Percentiles rank a stretch among this genome's conserved stretches.
Evolutionary conservation across 2,113 vertebrate species (phyloP).

Genomic region (Microtus montanus): DNA sequence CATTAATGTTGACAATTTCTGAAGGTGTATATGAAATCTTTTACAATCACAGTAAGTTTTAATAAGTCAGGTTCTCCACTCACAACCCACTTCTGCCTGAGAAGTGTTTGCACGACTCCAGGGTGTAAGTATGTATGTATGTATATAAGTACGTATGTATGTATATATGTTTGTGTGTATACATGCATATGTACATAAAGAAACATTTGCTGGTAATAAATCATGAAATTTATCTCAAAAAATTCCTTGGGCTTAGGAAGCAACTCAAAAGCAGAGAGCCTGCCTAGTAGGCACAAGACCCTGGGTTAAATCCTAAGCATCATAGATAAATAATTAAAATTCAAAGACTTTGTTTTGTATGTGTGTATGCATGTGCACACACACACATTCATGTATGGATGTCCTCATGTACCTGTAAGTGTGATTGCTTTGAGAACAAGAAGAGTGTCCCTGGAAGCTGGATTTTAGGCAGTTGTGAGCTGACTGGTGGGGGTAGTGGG

Average conservation of each 20-base stretch:
- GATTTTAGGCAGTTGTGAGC: background rate
- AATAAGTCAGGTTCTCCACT: background rate
- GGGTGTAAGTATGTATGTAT: background rate
- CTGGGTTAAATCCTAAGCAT: background rate
- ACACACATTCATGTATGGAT: background rate
- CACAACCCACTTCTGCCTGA: background rate
- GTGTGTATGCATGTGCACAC: background rate
- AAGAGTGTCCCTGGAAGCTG: background rate
- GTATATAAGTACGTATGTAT: too few relatives aligned
- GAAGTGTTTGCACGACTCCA: background rate
- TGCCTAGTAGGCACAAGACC: background rate
- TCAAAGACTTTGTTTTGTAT: background rate
- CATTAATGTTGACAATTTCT: background rate
- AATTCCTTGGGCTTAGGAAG: background rate
- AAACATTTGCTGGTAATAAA: background rate
- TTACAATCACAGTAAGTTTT: background rate
- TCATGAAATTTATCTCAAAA: background rate
- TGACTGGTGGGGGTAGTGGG: background rate
- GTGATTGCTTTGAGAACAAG: background rate
- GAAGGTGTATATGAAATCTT: background rate
- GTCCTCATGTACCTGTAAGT: background rate
- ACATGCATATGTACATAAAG: background rate
- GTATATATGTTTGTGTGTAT: too few relatives aligned
- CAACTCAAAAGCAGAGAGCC: background rate
- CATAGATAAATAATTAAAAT: background rate